A percentile compares a stretch with the other conserved stretches of the same genome.
Conservation (phyloP, 2,113 vertebrate species). For the Baryphthengus martii region DNA sequence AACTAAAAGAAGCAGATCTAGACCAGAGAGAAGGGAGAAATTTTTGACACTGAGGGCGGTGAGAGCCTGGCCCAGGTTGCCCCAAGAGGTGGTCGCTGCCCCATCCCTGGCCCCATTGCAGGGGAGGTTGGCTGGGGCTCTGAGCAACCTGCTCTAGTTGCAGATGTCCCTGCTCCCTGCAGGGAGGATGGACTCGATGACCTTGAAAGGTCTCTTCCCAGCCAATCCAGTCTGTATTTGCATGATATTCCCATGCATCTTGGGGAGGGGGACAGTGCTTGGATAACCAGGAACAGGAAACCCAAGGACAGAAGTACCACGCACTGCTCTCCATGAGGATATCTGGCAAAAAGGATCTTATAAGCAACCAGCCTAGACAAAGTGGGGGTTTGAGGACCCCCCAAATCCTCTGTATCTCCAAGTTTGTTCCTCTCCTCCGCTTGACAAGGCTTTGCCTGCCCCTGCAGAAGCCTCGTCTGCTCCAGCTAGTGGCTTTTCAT, state of each 20-base stretch:
- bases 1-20: no score
- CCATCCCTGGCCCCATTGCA: no score
- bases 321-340: rapidly evolving
- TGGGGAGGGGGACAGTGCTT: not conserved
- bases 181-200: no score
- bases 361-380: not conserved
- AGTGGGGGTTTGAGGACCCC: not conserved
- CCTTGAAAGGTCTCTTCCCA: no score
- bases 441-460: not conserved
- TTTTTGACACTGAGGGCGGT: no score
- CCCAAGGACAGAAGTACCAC: not conserved
- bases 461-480: not conserved
- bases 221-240: no score
- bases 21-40: no score
- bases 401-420: not conserved
- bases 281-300: not conserved
- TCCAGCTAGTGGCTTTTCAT: not conserved
- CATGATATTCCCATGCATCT: rapidly evolving
- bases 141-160: no score
- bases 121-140: no score
- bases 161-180: no score
- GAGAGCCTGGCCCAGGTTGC: no score
- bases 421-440: not conserved
- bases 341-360: not conserved
- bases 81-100: no score